Evolutionary conservation across 2,797 vertebrate species (phyloP).

Genomic region (Hyperoplus immaculatus): DNA sequence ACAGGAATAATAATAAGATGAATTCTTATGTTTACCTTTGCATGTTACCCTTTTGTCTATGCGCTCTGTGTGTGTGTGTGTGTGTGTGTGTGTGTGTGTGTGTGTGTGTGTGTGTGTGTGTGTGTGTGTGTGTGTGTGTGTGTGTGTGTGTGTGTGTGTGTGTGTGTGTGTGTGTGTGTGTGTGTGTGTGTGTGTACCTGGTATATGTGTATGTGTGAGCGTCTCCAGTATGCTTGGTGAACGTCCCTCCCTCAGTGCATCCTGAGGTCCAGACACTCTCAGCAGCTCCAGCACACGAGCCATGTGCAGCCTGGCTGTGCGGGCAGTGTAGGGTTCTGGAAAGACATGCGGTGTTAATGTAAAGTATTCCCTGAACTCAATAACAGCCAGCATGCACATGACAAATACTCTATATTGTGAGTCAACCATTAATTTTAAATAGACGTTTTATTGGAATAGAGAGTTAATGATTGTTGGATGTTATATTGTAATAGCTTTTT

Average conservation of each 20-base stretch:
- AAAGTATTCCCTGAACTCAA: constrained; percentile 10
- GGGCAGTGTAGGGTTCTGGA: constrained; percentile 86
- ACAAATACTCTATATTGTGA: neutral
- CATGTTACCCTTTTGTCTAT: constrained; percentile 7
- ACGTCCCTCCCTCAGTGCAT: constrained; percentile 85
- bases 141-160: too few relatives aligned
- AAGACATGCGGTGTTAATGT: constrained; percentile 8
- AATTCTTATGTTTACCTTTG: neutral
- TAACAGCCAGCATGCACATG: neutral
- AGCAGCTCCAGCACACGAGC: constrained; percentile 86
- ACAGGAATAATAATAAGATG: neutral
- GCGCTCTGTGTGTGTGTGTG: constrained; percentile 6
- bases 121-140: constrained; percentile 64
- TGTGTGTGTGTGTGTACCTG: constrained; percentile 74
- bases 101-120: constrained; percentile 71
- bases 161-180: too few relatives aligned
- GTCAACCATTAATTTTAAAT: neutral
- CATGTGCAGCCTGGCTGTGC: constrained; percentile 84
- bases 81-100: constrained; percentile 69
- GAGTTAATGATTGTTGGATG: neutral
- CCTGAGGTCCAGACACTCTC: constrained; percentile 81
- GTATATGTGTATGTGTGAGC: constrained; percentile 78
- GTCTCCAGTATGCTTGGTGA: constrained; percentile 85
- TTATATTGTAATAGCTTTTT: neutral
- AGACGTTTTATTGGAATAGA: neutral